Evolutionary conservation across 2,888 invertebrate species (phyloP).

Genomic region (Exephanes ischioxanthus): DNA sequence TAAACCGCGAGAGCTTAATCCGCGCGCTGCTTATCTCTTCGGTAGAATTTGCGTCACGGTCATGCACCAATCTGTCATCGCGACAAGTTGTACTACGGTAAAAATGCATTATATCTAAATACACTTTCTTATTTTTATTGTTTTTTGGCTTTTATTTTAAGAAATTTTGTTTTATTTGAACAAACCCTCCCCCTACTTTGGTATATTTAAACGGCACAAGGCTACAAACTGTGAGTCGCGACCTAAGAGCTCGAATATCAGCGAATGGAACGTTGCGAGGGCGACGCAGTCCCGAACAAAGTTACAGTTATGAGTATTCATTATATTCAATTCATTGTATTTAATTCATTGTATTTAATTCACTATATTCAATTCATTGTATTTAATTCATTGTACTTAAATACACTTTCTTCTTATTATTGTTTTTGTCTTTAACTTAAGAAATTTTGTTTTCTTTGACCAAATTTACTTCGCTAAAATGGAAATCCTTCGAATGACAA

Average conservation of each 20-base stretch:
- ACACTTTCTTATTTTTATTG: not conserved
- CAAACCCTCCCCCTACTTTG: too few species aligned
- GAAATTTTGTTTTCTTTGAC: too few species aligned
- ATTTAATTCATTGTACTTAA: too few species aligned
- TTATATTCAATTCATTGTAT: not conserved
- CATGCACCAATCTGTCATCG: not conserved
- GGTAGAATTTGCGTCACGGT: constrained; percentile 24
- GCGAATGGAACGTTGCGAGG: constrained; percentile 42
- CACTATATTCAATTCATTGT: too few species aligned
- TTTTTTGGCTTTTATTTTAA: not conserved
- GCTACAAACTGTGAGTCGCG: not conserved
- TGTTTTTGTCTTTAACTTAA: not conserved
- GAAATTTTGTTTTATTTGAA: not conserved
- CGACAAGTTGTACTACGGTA: not conserved
- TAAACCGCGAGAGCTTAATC: constrained; percentile 36
- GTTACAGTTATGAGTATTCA: constrained; percentile 3
- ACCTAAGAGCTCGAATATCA: not conserved
- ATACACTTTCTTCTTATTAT: not conserved
- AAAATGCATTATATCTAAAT: not conserved
- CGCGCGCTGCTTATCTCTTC: not conserved
- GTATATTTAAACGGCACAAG: not conserved
- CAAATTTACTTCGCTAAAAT: too few species aligned
- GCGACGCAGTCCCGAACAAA: constrained; percentile 1
- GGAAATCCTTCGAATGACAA: too few species aligned
- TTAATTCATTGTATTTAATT: not conserved